These are phyloP conservation scores for Lepilemur ruficaudatus DNA, from an alignment of 2,797 vertebrate species.

Conservation along the genomic window DNA sequence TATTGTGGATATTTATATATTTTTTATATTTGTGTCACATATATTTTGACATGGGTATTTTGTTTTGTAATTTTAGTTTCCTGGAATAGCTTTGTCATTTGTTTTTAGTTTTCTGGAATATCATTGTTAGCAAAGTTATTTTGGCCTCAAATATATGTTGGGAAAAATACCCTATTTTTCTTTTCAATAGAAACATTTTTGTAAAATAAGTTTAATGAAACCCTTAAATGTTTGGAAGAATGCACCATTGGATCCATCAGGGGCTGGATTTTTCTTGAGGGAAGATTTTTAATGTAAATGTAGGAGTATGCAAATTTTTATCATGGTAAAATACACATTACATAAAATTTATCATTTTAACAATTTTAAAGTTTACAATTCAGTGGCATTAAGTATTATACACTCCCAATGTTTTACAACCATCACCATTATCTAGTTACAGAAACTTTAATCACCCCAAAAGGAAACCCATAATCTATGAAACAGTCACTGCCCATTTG, in stretches of 20 bases:
- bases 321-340: neutral
- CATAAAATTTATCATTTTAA: neutral
- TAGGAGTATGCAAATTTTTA: neutral
- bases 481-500: neutral
- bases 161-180: neutral
- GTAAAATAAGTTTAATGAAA: neutral
- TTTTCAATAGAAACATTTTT: neutral
- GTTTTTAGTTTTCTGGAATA: neutral
- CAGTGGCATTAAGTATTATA: neutral
- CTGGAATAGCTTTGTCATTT: neutral
- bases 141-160: neutral
- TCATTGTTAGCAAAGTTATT: neutral
- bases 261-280: neutral
- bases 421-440: neutral
- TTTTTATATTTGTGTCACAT: neutral
- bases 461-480: neutral
- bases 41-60: neutral
- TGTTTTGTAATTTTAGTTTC: neutral
- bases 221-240: neutral
- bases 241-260: neutral
- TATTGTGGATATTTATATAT: neutral
- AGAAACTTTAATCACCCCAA: neutral
- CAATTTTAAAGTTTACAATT: neutral
- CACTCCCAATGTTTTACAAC: neutral
- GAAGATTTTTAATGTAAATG: neutral